Conservation (phyloP, 2,113 vertebrate species). For the Semnopithecus entellus region DNA sequence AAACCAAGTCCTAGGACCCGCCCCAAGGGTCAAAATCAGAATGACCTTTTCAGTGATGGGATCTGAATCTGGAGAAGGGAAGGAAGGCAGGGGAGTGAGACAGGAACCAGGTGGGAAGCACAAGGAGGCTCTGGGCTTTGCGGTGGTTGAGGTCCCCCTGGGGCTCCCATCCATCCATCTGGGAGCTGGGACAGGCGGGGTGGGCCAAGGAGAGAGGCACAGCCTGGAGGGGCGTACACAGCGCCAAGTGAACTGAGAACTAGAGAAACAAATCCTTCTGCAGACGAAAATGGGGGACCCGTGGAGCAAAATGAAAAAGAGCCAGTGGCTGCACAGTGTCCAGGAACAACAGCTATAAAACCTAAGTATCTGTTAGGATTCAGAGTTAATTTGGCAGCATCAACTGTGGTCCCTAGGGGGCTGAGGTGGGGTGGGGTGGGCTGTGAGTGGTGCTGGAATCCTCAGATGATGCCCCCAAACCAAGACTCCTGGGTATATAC, state of each 20-base stretch:
- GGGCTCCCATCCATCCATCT: neutral
- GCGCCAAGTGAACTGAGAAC: neutral
- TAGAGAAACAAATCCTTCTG: neutral
- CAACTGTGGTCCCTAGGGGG: neutral
- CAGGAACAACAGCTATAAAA: constrained; percentile 30
- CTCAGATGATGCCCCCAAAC: neutral
- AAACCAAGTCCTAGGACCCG: neutral
- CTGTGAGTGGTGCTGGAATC: neutral
- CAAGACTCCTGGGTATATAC: neutral
- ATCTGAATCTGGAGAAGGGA: neutral
- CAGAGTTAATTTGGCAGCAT: constrained; percentile 39
- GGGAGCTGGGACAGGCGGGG: neutral
- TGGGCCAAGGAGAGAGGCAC: neutral
- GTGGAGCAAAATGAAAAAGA: constrained; percentile 23
- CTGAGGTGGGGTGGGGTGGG: neutral
- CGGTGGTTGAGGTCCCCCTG: neutral
- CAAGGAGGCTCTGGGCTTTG: neutral
- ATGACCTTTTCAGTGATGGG: neutral
- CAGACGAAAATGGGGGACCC: neutral
- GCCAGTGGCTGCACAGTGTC: neutral
- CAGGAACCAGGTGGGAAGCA: neutral
- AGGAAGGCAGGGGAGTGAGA: neutral
- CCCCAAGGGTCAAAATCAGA: neutral
- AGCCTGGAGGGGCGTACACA: neutral
- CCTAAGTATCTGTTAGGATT: constrained; percentile 63